Base-by-base conservation (phyloP, 2,113 vertebrate species). In the Murina feae region DNA sequence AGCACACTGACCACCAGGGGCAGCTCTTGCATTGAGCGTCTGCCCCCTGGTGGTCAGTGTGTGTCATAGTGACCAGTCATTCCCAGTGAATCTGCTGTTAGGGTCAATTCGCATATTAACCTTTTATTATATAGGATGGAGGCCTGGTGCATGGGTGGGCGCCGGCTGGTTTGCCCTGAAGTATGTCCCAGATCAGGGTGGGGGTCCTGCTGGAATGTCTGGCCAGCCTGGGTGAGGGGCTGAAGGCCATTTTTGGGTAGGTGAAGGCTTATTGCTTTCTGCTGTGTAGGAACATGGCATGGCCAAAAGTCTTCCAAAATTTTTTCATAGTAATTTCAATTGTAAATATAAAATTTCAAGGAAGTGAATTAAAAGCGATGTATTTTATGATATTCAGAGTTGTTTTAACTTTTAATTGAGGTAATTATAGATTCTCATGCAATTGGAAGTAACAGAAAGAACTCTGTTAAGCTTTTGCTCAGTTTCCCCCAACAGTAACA, bases 361-460 rank as follows among this genome's bases (percentile, higher is more conserved):
- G 8, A 89, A 66, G 7, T 39, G 20, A 81, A 69, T 55, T 79
- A 93, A 35, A 75, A 82, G 6, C 23, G 47, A 74, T 32, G 7
- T 75, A 69, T 72, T 91, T 90, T 88, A 92, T 82, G 10, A 53
- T 91, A 72, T 76, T 88, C 42, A 86, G 21, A 66, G 42, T 49
- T 80, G 5, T 80, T 95, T 68, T 18, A 35, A 80, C n/a, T 90
- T 69, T 84, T 92, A 76, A 86, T 90, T 55, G n/a, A 84, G 66
- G 81, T 81, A 87, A 51, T 83, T 92, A 0, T 69, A 81, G 42
- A 84, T 37, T 88, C 32, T 85, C 17, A 81, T 7, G 12, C 25
- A 74, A 23, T 75, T 93, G 39, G 23, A 90, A 21, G 65, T 49
- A 69, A 79, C n/a, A 25, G 1, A 68, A 1, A 20, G 30, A 81